These are phyloP conservation scores for Trypoxylus dichotomus DNA, from an alignment of 1,140 invertebrate genomes.

Conservation along the genomic window DNA sequence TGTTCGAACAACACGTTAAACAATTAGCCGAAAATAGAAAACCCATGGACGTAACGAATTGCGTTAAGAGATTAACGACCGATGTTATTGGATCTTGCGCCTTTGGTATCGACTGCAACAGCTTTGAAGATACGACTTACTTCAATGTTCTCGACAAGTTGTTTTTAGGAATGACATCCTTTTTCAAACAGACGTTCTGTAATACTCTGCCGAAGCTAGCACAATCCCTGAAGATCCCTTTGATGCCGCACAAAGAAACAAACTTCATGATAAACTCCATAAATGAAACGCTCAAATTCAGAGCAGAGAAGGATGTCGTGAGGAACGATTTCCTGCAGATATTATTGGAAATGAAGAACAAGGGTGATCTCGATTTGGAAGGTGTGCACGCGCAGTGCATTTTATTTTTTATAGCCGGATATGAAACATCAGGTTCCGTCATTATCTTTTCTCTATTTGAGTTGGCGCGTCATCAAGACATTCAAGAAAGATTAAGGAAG, in stretches of 20 bases:
- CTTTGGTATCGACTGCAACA: neutral
- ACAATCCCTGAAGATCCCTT: neutral
- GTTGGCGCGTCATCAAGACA: conserved; percentile 52
- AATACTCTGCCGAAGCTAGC: neutral
- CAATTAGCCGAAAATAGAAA: conserved; percentile 30
- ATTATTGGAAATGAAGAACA: conserved; percentile 28
- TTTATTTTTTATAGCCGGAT: conserved; percentile 54
- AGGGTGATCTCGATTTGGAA: conserved; percentile 19
- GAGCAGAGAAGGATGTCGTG: conserved; percentile 30
- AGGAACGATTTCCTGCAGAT: conserved; percentile 42
- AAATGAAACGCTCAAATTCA: conserved; percentile 38
- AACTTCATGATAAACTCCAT: conserved; percentile 37
- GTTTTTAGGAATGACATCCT: neutral
- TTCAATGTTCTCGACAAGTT: neutral
- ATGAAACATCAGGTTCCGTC: conserved; percentile 55
- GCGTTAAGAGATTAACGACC: neutral
- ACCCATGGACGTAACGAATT: conserved; percentile 31
- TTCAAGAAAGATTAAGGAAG: conserved; percentile 54
- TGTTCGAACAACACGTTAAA: conserved; percentile 53
- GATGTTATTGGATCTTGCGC: conserved; percentile 3
- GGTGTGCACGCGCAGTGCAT: conserved; percentile 28
- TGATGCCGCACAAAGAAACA: neutral
- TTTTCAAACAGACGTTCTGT: neutral
- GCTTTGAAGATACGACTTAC: neutral
- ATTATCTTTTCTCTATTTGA: conserved; percentile 56